Evolutionary conservation across 2,797 vertebrate genomes (phyloP).

Genomic region (Jordanella pulchra): DNA sequence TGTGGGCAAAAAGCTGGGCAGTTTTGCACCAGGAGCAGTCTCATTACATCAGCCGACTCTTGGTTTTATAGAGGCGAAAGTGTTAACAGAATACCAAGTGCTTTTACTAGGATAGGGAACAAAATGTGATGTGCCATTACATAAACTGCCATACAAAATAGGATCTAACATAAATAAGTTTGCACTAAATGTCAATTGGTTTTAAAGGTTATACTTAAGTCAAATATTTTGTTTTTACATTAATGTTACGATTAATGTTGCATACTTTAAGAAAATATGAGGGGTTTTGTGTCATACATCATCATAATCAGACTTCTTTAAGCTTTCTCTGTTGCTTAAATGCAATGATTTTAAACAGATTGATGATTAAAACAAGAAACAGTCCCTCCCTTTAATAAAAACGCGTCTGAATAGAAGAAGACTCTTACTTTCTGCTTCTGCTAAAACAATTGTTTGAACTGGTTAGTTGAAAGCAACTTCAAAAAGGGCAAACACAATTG

Average conservation of each 20-base stretch:
- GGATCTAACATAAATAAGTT: slow-evolving; percentile 17
- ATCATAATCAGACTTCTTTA: slow-evolving; percentile 17
- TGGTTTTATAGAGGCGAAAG: not conserved
- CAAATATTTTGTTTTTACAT: slow-evolving; percentile 26
- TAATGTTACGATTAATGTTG: slow-evolving; percentile 23
- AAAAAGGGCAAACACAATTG: slow-evolving; percentile 20
- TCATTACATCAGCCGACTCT: not conserved
- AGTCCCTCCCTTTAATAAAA: slow-evolving; percentile 5
- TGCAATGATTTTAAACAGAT: slow-evolving; percentile 23
- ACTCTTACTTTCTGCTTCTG: slow-evolving; percentile 5
- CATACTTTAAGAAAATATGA: not conserved
- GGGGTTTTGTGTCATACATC: slow-evolving; percentile 8
- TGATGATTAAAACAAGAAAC: slow-evolving; percentile 29
- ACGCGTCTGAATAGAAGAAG: not conserved
- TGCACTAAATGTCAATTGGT: slow-evolving; percentile 28
- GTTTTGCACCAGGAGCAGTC: not conserved
- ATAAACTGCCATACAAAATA: slow-evolving; percentile 26
- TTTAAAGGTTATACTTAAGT: slow-evolving; percentile 39
- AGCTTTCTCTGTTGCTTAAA: slow-evolving; percentile 21
- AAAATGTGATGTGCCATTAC: slow-evolving; percentile 8
- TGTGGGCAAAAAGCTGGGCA: not conserved
- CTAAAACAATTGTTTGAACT: slow-evolving; percentile 8
- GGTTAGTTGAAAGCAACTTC: slow-evolving; percentile 14
- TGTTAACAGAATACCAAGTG: slow-evolving; percentile 6
- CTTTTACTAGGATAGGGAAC: slow-evolving; percentile 3